Base-by-base conservation (phyloP, 1,140 invertebrate genomes). In the Ips nitidus region DNA sequence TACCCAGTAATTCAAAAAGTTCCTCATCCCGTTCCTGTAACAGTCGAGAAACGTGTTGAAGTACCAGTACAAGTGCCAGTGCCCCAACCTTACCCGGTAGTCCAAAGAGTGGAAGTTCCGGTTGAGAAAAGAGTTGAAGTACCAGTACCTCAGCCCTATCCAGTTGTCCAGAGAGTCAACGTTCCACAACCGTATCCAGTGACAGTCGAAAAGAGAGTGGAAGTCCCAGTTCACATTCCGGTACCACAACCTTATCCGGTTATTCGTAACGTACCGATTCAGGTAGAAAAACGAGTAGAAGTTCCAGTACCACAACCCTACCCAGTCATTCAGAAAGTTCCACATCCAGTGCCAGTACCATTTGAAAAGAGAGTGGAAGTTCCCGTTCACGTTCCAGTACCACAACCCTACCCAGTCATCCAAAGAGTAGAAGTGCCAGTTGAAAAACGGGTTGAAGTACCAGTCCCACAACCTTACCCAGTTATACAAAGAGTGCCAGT, bases 271-370 rank as follows among this genome's bases (percentile, higher is more conserved):
- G 61, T 63, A 7, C 39, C 39, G 37, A 50, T 63, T 43, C 63
- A 4, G 3, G 52, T 65, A 2, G 63, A 65, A 41, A 65, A 43
- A 37, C 4, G 52, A 55, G 60, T 63, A 58, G 7, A 7, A 22
- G 7, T 22, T 58, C 37, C 56, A 58, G 56, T 58, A 38, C 43
- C 59, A 22, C 73, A 75, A 72, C 73, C 75, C 2, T 75, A 75
- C 8, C 63, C 63, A n/a, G 52, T 65, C 7, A 40, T 65, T 42
- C 63, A 65, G 43, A 55, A 42, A 42, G 63, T 65, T n/a, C 37
- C 8, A 43, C 22, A 41, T 41, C 63, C 63, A 56, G 52, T 65
- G 22, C 52, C 63, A 55, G 52, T 56, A 38, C 63, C 40, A 37
- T 40, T 65, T 3, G 63, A 65, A 55, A 65, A 43, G 37, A 42